Evolutionary conservation across 2,888 invertebrate species (phyloP).

Genomic region (Pammene aurita): DNA sequence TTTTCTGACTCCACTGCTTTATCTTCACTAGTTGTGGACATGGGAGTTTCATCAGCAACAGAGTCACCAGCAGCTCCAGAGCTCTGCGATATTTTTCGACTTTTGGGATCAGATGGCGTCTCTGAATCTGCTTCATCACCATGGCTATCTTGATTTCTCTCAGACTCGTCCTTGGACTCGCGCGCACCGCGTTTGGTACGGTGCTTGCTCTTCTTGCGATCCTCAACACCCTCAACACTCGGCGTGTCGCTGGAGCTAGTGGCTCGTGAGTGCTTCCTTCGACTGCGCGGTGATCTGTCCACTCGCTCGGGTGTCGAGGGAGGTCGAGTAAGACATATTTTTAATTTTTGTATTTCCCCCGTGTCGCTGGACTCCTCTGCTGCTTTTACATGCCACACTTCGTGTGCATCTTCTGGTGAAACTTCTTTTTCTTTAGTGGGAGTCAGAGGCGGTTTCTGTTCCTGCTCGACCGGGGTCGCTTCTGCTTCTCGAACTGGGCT

Average conservation of each 20-base stretch:
- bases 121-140: constrained; percentile 53
- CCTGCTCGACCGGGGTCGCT: constrained; percentile 52
- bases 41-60: constrained; percentile 53
- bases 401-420: constrained; percentile 67
- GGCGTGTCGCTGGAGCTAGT: constrained; percentile 78
- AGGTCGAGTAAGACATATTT: constrained; percentile 85
- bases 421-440: constrained; percentile 62
- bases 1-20: constrained; percentile 50
- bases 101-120: constrained; percentile 48
- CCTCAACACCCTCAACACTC: constrained; percentile 73
- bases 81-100: constrained; percentile 58
- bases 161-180: constrained; percentile 66
- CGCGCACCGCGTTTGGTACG: constrained; percentile 64
- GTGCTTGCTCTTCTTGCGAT: constrained; percentile 73
- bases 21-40: constrained; percentile 69
- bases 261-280: constrained; percentile 78
- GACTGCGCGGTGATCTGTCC: constrained; percentile 79
- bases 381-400: constrained; percentile 82
- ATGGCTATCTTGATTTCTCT: constrained; percentile 66
- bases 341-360: constrained; percentile 86
- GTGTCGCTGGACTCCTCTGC: constrained; percentile 72
- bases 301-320: constrained; percentile 80
- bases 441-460: constrained; percentile 59
- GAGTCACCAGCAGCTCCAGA: constrained; percentile 44
- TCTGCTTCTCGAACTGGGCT: constrained; percentile 58